Base-by-base conservation (phyloP, 2,797 vertebrate genomes). In the Macropus fuliginosus region DNA sequence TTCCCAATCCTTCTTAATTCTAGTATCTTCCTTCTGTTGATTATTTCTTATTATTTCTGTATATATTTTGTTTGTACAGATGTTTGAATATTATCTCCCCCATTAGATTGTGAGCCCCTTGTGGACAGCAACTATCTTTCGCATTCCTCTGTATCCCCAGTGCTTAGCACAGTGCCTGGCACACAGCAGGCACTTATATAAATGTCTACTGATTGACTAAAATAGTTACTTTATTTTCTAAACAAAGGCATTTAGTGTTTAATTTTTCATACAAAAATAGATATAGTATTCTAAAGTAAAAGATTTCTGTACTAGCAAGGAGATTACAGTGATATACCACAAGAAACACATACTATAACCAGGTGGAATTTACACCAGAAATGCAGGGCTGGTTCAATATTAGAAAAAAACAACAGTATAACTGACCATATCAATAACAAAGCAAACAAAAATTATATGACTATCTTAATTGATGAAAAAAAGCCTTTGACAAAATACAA, bases 201-300 rank as follows among this genome's bases (percentile, higher is more conserved):
- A 62, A 34, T 66, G 34, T n/a, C 57, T 59, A 59, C 28, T 31
- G 29, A 62, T 13, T 62, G 10, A 62, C 29, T 31, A 62, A 62
- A 62, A 31, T 11, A 62, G 29, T 29, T 62, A 31, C 56, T 97
- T 98, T 90, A 55, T 91, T 96, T 14, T 56, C 94, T 95, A 92
- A 95, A 91, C 0, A 97, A 91, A 95, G 31, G 46, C 0, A 13
- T 0, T 90, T 62, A 62, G 27, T 31, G 4, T 12, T 59, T 55
- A 29, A 40, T 4, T 94, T 96, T 93, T 93, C 93, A 97, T 31
- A 40, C 57, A 34, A n/a, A 66, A 66, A 24, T 31, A 91, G n/a
- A 29, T 46, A 96, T n/a, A 27, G 12, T 90, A 92, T 74, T 1
- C 92, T 0, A 94, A 27, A 50, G 0, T 93, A 92, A 95, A 95